Percentiles rank a stretch among this genome's conserved stretches.
phyloP scores from a whole-genome alignment of 2,113 vertebrate species.

The Mormyrus iriodes region DNA sequence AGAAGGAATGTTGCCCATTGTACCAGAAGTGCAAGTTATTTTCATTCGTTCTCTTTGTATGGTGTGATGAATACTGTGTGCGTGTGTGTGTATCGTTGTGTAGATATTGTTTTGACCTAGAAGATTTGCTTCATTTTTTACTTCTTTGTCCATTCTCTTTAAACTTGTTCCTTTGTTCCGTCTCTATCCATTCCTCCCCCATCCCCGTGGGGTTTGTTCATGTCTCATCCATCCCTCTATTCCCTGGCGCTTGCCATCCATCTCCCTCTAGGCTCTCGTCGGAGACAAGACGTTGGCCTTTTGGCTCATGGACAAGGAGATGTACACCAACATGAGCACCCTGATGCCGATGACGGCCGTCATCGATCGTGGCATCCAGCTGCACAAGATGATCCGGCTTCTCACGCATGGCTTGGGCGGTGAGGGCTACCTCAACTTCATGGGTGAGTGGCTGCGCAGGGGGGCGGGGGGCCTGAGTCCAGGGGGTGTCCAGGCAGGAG shows the following conservation, averaged over 20 bases:
- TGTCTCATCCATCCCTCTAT: neutral
- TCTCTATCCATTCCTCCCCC: neutral
- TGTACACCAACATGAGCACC: slow-evolving; percentile 95
- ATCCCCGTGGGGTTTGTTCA: neutral
- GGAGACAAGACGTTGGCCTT: slow-evolving; percentile 94
- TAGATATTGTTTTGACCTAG: neutral
- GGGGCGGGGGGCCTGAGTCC: neutral
- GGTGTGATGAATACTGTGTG: neutral
- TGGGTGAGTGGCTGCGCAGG: slow-evolving; percentile 69
- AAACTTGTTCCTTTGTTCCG: neutral
- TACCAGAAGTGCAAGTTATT: neutral
- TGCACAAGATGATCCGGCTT: slow-evolving; percentile 98
- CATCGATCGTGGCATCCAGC: slow-evolving; percentile 92
- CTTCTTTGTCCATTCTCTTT: neutral
- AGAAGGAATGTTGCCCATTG: neutral
- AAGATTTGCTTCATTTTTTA: neutral
- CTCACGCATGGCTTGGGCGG: slow-evolving; percentile 86
- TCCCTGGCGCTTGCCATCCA: neutral
- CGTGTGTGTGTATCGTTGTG: neutral
- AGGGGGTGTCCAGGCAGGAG: neutral
- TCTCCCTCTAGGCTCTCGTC: slow-evolving; percentile 74
- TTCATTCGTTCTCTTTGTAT: neutral
- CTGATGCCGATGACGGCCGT: slow-evolving; percentile 71
- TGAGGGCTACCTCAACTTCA: slow-evolving; percentile 97
- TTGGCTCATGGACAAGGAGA: slow-evolving; percentile 97